These are phyloP conservation scores for Xanthia togata DNA, from an alignment of 2,888 invertebrate species.

Conservation along the genomic window DNA sequence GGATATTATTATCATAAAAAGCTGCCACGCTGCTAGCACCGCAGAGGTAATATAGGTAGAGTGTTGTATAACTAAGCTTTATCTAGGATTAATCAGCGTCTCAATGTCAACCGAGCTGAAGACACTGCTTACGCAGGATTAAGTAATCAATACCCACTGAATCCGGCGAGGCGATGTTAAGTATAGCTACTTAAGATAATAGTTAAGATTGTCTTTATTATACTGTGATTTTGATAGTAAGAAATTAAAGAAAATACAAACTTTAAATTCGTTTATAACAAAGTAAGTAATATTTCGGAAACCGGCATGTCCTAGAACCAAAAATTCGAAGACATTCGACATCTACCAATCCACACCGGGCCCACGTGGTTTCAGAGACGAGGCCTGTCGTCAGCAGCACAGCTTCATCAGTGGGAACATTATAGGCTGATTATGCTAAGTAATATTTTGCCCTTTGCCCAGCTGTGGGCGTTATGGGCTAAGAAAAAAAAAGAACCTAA, in stretches of 20 bases:
- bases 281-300: neutral
- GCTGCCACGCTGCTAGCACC: neutral
- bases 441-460: neutral
- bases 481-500: neutral
- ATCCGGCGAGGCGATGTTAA: neutral
- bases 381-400: no score
- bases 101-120: slow-evolving; percentile 27
- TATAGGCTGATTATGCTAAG: neutral
- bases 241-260: neutral
- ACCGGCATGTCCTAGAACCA: no score
- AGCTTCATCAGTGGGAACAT: no score
- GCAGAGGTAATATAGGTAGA: neutral
- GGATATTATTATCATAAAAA: no score
- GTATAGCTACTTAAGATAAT: neutral
- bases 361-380: no score
- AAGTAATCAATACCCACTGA: slow-evolving; percentile 11
- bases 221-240: neutral
- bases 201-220: neutral
- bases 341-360: no score
- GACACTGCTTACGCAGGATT: slow-evolving; percentile 31
- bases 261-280: neutral
- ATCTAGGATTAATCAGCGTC: slow-evolving; percentile 39
- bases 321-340: no score
- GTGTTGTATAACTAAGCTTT: neutral
- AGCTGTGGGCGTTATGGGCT: neutral